A percentile compares a stretch with the other conserved stretches of the same genome.
Conservation (phyloP, 2,797 vertebrate species). For the Chaenodraco wilsoni region DNA sequence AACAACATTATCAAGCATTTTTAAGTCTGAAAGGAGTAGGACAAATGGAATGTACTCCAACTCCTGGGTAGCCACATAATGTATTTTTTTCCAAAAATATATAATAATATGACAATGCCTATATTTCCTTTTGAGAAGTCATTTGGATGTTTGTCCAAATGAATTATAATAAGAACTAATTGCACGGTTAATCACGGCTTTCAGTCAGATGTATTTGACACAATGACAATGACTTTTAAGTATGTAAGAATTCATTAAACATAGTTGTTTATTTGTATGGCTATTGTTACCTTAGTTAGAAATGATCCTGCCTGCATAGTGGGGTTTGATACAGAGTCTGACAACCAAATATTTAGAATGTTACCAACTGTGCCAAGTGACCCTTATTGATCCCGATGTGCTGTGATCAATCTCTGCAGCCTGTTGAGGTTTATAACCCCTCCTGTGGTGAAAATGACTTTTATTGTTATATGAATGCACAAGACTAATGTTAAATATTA, state of each 20-base stretch:
- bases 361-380: background rate
- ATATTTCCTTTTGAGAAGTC: background rate
- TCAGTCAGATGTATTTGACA: background rate
- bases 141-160: background rate
- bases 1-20: too few relatives aligned
- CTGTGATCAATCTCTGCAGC: background rate
- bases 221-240: background rate
- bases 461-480: background rate
- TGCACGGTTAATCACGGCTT: background rate
- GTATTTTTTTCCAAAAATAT: background rate
- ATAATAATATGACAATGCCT: too few relatives aligned
- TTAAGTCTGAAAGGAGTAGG: too few relatives aligned
- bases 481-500: background rate
- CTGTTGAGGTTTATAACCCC: background rate
- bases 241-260: background rate
- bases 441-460: background rate
- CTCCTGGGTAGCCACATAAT: too few relatives aligned
- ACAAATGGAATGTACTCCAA: too few relatives aligned
- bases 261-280: background rate
- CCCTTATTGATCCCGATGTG: background rate
- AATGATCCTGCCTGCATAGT: background rate
- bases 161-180: background rate
- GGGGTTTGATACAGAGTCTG: conserved; percentile 10
- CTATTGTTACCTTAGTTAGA: background rate
- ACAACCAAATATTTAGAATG: conserved; percentile 10